Percentiles rank a stretch among this genome's conserved stretches.
These are phyloP conservation scores for Galleria mellonella DNA, from an alignment of 1,140 invertebrate genomes.

Conservation along the genomic window DNA sequence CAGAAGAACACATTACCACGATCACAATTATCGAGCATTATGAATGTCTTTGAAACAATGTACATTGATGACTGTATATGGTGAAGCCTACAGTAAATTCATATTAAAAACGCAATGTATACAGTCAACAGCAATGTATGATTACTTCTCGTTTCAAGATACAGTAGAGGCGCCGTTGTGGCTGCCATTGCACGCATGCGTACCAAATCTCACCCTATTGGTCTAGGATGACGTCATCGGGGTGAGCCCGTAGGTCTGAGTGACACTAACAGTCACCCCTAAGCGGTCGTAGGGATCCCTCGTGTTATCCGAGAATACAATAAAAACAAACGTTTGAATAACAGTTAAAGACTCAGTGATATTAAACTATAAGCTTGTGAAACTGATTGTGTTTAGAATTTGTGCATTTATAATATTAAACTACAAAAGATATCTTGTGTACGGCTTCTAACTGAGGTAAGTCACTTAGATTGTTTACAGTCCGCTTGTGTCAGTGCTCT, in stretches of 20 bases:
- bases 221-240: slow-evolving; percentile 69
- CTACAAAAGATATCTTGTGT: neutral
- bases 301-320: slow-evolving; percentile 22
- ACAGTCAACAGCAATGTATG: slow-evolving; percentile 11
- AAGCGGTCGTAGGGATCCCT: slow-evolving; percentile 39
- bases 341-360: slow-evolving; percentile 22
- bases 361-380: neutral
- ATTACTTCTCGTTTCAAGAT: slow-evolving; percentile 23
- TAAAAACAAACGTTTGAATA: slow-evolving; percentile 48
- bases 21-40: slow-evolving; percentile 35
- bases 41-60: slow-evolving; percentile 13
- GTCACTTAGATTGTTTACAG: slow-evolving; percentile 38
- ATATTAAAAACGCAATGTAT: slow-evolving; percentile 48
- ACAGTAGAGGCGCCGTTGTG: slow-evolving; percentile 51
- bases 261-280: slow-evolving; percentile 67
- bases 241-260: slow-evolving; percentile 63
- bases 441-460: neutral
- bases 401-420: slow-evolving; percentile 9
- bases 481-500: slow-evolving; percentile 33
- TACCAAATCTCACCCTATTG: slow-evolving; percentile 52
- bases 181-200: slow-evolving; percentile 58
- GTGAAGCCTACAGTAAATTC: slow-evolving; percentile 14
- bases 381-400: slow-evolving; percentile 6
- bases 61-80: slow-evolving; percentile 25
- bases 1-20: slow-evolving; percentile 52